These are phyloP conservation scores for Carapus acus DNA, from an alignment of 2,797 vertebrate genomes.

Conservation along the genomic window DNA sequence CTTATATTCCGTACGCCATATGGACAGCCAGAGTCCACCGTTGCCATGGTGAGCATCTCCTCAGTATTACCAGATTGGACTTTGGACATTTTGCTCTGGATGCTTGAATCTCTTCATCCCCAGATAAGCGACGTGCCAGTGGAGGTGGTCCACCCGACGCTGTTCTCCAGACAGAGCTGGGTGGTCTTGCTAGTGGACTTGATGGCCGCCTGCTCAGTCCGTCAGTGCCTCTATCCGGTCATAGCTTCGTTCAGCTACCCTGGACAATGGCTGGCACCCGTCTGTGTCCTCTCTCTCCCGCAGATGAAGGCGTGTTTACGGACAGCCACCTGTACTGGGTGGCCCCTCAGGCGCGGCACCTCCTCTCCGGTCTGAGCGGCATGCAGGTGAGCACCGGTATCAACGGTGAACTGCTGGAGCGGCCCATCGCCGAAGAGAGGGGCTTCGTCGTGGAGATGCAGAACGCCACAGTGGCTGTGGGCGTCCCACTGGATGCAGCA, in stretches of 20 bases:
- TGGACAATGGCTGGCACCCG: no score
- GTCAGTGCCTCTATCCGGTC: constrained; percentile 47
- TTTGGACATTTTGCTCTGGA: not conserved
- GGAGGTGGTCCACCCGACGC: constrained; percentile 57
- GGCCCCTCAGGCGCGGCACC: constrained; percentile 46
- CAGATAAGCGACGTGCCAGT: constrained; percentile 58
- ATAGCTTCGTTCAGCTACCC: no score
- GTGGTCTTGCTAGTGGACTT: constrained; percentile 73
- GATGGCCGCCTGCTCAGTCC: constrained; percentile 67
- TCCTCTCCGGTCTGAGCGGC: not conserved
- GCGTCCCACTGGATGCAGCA: constrained; percentile 55
- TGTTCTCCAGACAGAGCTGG: constrained; percentile 75
- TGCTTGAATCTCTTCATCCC: not conserved
- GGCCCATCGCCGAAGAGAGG: not conserved
- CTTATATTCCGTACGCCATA: constrained; percentile 69
- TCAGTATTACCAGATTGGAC: no score
- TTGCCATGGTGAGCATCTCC: constrained; percentile 43
- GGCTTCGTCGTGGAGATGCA: constrained; percentile 40
- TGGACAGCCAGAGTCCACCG: constrained; percentile 62
- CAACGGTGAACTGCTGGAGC: constrained; percentile 36
- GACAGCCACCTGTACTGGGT: constrained; percentile 45
- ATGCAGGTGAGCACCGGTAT: constrained; percentile 38
- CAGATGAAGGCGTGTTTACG: constrained; percentile 52
- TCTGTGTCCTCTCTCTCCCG: not conserved
- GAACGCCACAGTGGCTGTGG: constrained; percentile 23